Evolutionary conservation across 2,797 vertebrate genomes (phyloP).

Genomic region (Pangasius djambal): DNA sequence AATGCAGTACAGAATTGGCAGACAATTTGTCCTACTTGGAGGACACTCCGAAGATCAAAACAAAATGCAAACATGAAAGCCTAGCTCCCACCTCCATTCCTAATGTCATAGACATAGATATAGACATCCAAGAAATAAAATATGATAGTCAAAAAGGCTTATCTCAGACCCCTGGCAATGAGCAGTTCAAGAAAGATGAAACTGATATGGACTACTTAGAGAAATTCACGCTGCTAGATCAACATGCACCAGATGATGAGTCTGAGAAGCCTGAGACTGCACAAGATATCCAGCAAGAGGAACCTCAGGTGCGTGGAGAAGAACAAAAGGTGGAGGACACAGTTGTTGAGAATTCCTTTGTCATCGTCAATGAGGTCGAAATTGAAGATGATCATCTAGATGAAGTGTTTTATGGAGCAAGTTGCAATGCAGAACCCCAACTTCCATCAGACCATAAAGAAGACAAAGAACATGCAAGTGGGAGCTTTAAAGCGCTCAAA

Average conservation of each 20-base stretch:
- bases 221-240: constrained; percentile 90
- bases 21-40: constrained; percentile 89
- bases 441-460: constrained; percentile 29
- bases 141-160: constrained; percentile 56
- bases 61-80: constrained; percentile 58
- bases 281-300: constrained; percentile 52
- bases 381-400: constrained; percentile 81
- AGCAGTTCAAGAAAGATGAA: constrained; percentile 62
- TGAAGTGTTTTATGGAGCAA: constrained; percentile 86
- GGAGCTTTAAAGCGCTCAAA: constrained; percentile 69
- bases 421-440: constrained; percentile 45
- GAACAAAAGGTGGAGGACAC: constrained; percentile 53
- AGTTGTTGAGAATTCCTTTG: constrained; percentile 69
- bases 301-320: constrained; percentile 54
- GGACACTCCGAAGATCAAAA: constrained; percentile 79
- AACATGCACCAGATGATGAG: constrained; percentile 72
- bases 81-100: constrained; percentile 37
- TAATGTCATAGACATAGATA: constrained; percentile 48
- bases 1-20: constrained; percentile 84
- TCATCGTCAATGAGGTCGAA: constrained; percentile 79
- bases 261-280: constrained; percentile 52
- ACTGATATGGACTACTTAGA: constrained; percentile 90
- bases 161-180: constrained; percentile 55
- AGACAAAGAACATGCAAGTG: constrained; percentile 52
- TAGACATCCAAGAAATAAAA: constrained; percentile 54